A percentile compares a stretch with the other conserved stretches of the same genome.
phyloP scores from a whole-genome alignment of 1,140 invertebrate species.

The Diorhabda elongata region DNA sequence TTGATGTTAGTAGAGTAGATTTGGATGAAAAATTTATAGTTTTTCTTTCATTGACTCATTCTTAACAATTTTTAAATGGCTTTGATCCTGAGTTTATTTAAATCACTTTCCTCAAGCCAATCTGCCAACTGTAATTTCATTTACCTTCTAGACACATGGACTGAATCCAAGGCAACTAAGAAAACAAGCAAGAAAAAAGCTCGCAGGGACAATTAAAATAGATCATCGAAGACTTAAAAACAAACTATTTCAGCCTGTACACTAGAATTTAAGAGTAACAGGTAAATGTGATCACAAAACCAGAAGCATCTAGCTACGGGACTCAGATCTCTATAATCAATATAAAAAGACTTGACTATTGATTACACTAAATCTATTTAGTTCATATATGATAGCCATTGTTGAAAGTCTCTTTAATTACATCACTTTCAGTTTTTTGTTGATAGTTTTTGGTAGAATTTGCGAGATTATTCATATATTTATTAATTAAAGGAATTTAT shows the following conservation, averaged over 20 bases:
- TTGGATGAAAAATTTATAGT: neutral
- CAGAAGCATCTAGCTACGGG: neutral
- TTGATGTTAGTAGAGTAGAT: neutral
- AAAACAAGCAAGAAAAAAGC: slow-evolving; percentile 45
- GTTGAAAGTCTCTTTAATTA: no score
- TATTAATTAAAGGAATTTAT: no score
- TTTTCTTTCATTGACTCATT: neutral
- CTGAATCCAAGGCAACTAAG: slow-evolving; percentile 42
- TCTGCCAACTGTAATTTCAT: slow-evolving; percentile 4
- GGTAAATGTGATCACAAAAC: slow-evolving; percentile 2
- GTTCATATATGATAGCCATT: no score
- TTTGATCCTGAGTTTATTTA: neutral
- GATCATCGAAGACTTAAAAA: neutral
- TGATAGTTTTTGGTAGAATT: no score
- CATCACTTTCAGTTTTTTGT: no score
- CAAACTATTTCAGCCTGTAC: neutral
- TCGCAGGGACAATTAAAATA: slow-evolving; percentile 40
- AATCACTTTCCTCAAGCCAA: neutral
- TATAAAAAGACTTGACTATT: slow-evolving; percentile 3
- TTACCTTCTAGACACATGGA: slow-evolving; percentile 40
- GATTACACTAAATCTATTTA: neutral
- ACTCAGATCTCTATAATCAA: neutral
- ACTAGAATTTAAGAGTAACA: neutral
- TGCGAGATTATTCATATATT: no score
- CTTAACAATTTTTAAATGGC: neutral